These are phyloP conservation scores for Uromys caudimaculatus DNA, from an alignment of 2,797 vertebrate genomes.

Conservation along the genomic window DNA sequence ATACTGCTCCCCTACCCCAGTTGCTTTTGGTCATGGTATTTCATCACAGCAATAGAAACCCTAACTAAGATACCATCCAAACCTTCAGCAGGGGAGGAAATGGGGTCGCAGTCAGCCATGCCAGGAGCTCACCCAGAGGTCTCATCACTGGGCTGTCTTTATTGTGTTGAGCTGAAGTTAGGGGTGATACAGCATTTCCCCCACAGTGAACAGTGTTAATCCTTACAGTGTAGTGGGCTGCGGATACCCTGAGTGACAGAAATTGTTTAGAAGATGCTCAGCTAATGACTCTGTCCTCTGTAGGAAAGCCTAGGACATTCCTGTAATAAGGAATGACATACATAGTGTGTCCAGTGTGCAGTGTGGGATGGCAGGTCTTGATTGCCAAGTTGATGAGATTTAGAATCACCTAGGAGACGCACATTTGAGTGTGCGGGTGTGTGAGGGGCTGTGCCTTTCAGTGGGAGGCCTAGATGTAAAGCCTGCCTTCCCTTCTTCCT, in stretches of 20 bases:
- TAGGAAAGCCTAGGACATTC: not conserved
- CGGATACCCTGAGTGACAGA: accelerated
- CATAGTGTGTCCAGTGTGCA: not conserved
- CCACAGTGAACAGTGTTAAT: not conserved
- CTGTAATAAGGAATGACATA: not conserved
- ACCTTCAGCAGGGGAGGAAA: not conserved
- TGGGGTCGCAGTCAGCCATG: no score
- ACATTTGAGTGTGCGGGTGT: not conserved
- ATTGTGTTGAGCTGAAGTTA: not conserved
- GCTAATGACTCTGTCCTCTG: not conserved
- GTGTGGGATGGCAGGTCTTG: not conserved
- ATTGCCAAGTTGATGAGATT: not conserved
- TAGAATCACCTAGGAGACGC: not conserved
- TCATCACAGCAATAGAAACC: not conserved
- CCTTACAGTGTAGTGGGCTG: not conserved
- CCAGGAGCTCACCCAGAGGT: no score
- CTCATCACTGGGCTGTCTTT: not conserved
- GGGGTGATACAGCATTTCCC: not conserved
- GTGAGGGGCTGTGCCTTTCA: not conserved
- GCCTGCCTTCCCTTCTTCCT: not conserved
- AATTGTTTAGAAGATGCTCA: not conserved
- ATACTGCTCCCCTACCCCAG: no score
- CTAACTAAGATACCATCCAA: not conserved
- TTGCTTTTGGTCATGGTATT: not conserved
- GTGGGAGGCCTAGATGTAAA: not conserved